Percentiles rank a stretch among this genome's conserved stretches.
These are phyloP conservation scores for Melangyna quadrimaculata DNA, from an alignment of 2,888 invertebrate species.

Conservation along the genomic window DNA sequence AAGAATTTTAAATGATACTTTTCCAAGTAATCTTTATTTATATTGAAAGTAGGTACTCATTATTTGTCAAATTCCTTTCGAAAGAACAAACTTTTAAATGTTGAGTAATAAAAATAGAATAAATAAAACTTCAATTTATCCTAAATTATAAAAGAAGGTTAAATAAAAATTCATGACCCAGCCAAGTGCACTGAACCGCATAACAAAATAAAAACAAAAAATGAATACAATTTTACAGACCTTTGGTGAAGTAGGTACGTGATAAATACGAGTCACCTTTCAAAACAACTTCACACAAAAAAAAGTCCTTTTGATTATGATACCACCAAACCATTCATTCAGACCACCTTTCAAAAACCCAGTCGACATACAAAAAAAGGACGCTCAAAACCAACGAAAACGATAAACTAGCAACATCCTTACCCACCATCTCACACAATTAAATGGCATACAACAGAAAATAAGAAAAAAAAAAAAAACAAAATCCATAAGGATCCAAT, in stretches of 20 bases:
- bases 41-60: neutral
- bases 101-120: constrained; percentile 15
- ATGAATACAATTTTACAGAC: neutral
- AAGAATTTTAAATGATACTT: constrained; percentile 24
- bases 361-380: constrained; percentile 2
- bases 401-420: constrained; percentile 54
- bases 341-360: constrained; percentile 37
- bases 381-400: constrained; percentile 9
- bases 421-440: constrained; percentile 44
- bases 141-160: constrained; percentile 29
- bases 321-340: neutral
- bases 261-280: constrained; percentile 51
- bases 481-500: constrained; percentile 34
- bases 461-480: neutral
- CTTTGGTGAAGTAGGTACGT: neutral
- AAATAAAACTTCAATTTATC: constrained; percentile 22
- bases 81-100: constrained; percentile 32
- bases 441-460: neutral
- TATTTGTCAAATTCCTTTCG: constrained; percentile 42
- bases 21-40: constrained; percentile 14
- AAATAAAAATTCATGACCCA: constrained; percentile 47
- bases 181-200: constrained; percentile 65
- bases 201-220: constrained; percentile 33
- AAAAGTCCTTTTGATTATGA: constrained; percentile 23
- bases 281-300: neutral